Conservation (phyloP, 2,888 invertebrate species). For the Campoplex capitator region DNA sequence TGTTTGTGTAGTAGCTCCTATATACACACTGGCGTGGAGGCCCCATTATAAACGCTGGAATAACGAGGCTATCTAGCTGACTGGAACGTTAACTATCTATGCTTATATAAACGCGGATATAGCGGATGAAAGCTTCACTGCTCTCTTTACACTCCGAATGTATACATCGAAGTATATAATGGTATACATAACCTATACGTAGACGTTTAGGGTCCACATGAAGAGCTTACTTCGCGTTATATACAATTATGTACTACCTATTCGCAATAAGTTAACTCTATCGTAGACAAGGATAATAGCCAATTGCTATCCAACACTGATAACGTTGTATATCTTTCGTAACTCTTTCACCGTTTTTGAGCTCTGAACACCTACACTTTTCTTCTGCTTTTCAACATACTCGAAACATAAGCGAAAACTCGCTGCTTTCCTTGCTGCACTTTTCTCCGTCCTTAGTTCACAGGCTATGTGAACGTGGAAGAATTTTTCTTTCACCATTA, state of each 20-base stretch:
- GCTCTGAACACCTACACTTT: neutral
- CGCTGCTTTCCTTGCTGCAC: slow-evolving; percentile 31
- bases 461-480: neutral
- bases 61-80: slow-evolving; percentile 63
- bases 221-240: slow-evolving; percentile 48
- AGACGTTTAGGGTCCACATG: slow-evolving; percentile 30
- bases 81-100: slow-evolving; percentile 56
- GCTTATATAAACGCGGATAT: slow-evolving; percentile 48
- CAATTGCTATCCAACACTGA: slow-evolving; percentile 70
- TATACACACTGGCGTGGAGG: neutral
- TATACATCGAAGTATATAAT: slow-evolving; percentile 37
- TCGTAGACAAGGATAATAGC: slow-evolving; percentile 66
- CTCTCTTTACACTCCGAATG: slow-evolving; percentile 24
- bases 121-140: slow-evolving; percentile 36
- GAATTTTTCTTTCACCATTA: slow-evolving; percentile 43
- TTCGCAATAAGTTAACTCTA: slow-evolving; percentile 27
- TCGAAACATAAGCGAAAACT: slow-evolving; percentile 11
- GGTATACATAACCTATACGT: neutral
- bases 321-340: slow-evolving; percentile 63
- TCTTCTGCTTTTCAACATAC: slow-evolving; percentile 22
- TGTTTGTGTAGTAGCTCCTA: slow-evolving; percentile 28
- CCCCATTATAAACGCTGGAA: slow-evolving; percentile 53
- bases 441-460: slow-evolving; percentile 35
- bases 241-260: slow-evolving; percentile 45
- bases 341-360: slow-evolving; percentile 31